Evolutionary conservation across 2,113 vertebrate genomes (phyloP).

Genomic region (Enhydra lutris): DNA sequence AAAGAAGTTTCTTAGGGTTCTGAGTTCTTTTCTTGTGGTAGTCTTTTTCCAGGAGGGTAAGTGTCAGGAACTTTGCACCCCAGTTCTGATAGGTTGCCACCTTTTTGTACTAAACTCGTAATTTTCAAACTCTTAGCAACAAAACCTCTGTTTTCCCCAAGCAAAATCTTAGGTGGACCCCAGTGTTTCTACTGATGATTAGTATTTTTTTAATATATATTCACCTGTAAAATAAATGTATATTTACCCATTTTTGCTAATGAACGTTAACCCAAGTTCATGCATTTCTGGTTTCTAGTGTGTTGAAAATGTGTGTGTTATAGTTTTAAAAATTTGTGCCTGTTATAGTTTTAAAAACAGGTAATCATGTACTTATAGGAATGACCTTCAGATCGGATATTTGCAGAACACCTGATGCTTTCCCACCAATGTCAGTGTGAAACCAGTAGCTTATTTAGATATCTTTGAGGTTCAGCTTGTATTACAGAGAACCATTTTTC

Average conservation of each 20-base stretch:
- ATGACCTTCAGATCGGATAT: neutral
- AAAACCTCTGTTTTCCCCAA: neutral
- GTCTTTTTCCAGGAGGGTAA: neutral
- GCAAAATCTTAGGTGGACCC: neutral
- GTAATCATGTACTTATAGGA: neutral
- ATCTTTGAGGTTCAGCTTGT: neutral
- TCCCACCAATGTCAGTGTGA: neutral
- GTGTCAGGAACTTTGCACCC: neutral
- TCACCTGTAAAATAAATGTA: neutral
- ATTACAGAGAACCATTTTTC: neutral
- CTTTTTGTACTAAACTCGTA: neutral
- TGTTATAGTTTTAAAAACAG: neutral
- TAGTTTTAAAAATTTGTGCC: neutral
- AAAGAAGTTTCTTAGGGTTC: neutral
- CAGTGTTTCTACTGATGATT: neutral
- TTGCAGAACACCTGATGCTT: neutral
- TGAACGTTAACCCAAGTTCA: neutral
- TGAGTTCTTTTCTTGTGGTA: neutral
- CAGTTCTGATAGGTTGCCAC: neutral
- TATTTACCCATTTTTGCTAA: neutral
- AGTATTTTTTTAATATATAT: neutral
- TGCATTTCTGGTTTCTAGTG: neutral
- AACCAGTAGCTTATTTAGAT: neutral
- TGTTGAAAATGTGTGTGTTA: neutral
- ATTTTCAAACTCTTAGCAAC: neutral